phyloP scores from a whole-genome alignment of 2,113 vertebrate species.

The Datnioides undecimradiatus region DNA sequence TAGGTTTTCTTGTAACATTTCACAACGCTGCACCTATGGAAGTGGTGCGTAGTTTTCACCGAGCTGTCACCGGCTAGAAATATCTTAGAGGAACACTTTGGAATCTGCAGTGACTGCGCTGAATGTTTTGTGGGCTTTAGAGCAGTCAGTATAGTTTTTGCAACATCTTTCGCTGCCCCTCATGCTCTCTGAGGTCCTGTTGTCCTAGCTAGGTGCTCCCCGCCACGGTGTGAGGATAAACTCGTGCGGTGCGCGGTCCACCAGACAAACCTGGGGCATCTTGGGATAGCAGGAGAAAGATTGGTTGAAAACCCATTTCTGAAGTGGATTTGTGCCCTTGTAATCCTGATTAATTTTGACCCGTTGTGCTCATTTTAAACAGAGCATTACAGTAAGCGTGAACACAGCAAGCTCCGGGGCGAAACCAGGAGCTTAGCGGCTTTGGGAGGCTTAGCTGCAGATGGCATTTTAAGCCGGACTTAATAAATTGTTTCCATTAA shows the following conservation, averaged over 20 bases:
- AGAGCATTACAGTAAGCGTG: conserved; percentile 87
- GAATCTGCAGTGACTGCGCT: conserved; percentile 59
- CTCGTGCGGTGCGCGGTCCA: conserved; percentile 51
- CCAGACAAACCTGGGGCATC: conserved; percentile 78
- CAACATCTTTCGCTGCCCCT: not conserved
- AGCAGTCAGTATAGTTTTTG: not conserved
- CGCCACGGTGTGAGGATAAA: conserved; percentile 28
- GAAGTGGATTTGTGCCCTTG: conserved; percentile 89
- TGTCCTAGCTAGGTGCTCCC: conserved; percentile 34
- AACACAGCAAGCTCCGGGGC: conserved; percentile 84
- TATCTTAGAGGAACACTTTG: conserved; percentile 57
- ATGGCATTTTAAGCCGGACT: conserved; percentile 89
- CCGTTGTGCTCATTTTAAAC: conserved; percentile 89
- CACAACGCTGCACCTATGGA: conserved; percentile 61
- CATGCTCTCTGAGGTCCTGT: conserved; percentile 1
- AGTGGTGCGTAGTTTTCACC: conserved; percentile 63
- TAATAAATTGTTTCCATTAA: conserved; percentile 92
- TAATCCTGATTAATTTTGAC: conserved; percentile 91
- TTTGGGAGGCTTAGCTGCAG: conserved; percentile 89
- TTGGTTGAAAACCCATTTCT: conserved; percentile 86
- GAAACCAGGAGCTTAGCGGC: conserved; percentile 86
- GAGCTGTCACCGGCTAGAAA: conserved; percentile 67
- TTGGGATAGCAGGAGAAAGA: conserved; percentile 81
- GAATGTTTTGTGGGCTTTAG: conserved; percentile 59
- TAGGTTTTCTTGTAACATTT: conserved; percentile 61